Percentiles rank a stretch among this genome's conserved stretches.
Evolutionary conservation across 2,888 invertebrate genomes (phyloP).

Genomic region (Agonopterix subpropinquella): DNA sequence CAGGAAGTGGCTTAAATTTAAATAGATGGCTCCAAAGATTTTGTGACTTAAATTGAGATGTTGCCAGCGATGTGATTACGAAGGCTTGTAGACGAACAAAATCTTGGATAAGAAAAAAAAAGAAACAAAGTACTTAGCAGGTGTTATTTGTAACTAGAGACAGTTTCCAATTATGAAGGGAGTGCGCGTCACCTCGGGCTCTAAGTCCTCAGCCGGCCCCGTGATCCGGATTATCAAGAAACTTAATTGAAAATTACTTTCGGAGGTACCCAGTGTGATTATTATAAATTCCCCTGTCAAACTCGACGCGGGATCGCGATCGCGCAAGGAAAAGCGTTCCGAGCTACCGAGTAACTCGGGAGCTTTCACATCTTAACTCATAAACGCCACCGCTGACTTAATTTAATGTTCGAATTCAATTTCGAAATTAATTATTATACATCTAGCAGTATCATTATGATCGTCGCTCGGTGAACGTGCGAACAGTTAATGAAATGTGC

Average conservation of each 20-base stretch:
- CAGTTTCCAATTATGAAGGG: slow-evolving; percentile 60
- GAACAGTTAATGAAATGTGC: slow-evolving; percentile 40
- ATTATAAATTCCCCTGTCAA: slow-evolving; percentile 59
- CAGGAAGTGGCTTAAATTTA: slow-evolving; percentile 37
- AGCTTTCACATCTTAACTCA: slow-evolving; percentile 37
- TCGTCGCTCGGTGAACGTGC: slow-evolving; percentile 17
- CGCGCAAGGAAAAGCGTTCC: slow-evolving; percentile 36
- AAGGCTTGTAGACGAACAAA: not conserved
- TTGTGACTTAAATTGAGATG: slow-evolving; percentile 1
- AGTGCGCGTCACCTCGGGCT: slow-evolving; percentile 43
- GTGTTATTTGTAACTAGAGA: slow-evolving; percentile 50
- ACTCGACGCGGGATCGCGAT: slow-evolving; percentile 24
- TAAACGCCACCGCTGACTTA: slow-evolving; percentile 15
- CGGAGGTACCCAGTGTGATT: slow-evolving; percentile 48
- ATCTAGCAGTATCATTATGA: slow-evolving; percentile 26
- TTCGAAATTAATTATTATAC: slow-evolving; percentile 14
- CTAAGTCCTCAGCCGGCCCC: slow-evolving; percentile 21
- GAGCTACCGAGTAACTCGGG: slow-evolving; percentile 45
- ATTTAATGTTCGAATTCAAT: slow-evolving; percentile 8
- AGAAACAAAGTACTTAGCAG: slow-evolving; percentile 19
- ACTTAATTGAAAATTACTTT: slow-evolving; percentile 70
- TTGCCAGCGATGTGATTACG: not conserved
- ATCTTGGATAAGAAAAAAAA: not conserved
- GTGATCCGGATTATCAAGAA: slow-evolving; percentile 68
- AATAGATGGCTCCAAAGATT: slow-evolving; percentile 33